A percentile compares a stretch with the other conserved stretches of the same genome.
These are phyloP conservation scores for Ormia ochracea DNA, from an alignment of 2,888 invertebrate genomes.

Conservation along the genomic window DNA sequence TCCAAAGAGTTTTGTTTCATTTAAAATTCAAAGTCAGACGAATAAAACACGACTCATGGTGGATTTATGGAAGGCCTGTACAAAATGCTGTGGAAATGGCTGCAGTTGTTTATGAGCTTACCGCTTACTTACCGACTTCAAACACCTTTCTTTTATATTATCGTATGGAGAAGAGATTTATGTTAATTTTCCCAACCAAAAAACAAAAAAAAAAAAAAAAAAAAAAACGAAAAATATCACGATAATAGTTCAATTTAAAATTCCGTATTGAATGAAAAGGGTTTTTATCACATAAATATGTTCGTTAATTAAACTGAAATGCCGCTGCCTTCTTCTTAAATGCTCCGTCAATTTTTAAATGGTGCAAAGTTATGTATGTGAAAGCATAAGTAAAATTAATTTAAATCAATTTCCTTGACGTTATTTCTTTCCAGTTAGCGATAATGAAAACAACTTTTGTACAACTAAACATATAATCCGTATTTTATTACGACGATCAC, in stretches of 20 bases:
- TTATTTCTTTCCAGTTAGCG: not conserved
- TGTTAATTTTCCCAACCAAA: slow-evolving; percentile 4
- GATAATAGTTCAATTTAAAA: not conserved
- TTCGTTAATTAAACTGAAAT: slow-evolving; percentile 31
- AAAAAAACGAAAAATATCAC: not conserved
- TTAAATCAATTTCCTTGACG: not conserved
- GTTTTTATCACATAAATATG: slow-evolving; percentile 29
- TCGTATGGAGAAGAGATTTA: too few species aligned
- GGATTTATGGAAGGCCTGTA: too few species aligned
- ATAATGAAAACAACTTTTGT: not conserved
- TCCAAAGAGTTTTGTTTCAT: too few species aligned
- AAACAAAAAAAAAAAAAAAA: not conserved
- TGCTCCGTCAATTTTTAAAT: not conserved
- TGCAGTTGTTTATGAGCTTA: too few species aligned
- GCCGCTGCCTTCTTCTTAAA: slow-evolving; percentile 20
- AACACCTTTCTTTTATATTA: too few species aligned
- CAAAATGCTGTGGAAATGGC: too few species aligned
- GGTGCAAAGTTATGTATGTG: slow-evolving; percentile 3
- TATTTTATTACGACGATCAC: too few species aligned
- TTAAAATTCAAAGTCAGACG: too few species aligned
- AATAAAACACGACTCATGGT: too few species aligned
- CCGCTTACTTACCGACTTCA: too few species aligned
- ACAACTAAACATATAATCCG: too few species aligned
- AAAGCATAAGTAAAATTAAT: slow-evolving; percentile 30
- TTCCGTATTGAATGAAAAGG: not conserved